Evolutionary conservation across 2,113 vertebrate genomes (phyloP).

Genomic region (Riparia riparia): DNA sequence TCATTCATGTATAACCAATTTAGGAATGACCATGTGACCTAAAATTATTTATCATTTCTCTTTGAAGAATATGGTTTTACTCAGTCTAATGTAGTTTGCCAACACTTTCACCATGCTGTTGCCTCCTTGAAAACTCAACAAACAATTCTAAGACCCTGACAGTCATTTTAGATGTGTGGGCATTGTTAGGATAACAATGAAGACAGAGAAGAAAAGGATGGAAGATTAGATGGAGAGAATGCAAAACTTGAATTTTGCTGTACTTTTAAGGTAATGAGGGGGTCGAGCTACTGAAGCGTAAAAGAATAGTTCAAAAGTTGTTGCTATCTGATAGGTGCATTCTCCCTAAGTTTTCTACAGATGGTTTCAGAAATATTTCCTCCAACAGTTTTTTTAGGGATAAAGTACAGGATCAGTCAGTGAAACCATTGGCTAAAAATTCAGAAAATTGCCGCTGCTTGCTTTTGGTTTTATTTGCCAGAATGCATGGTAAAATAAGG

Average conservation of each 20-base stretch:
- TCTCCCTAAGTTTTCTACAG: background rate
- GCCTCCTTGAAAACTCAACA: background rate
- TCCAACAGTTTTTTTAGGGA: background rate
- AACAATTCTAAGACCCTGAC: background rate
- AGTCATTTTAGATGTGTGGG: background rate
- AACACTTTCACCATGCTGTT: background rate
- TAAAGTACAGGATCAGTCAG: background rate
- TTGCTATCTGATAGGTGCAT: background rate
- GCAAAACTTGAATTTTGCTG: background rate
- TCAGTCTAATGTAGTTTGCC: background rate
- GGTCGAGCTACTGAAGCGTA: background rate
- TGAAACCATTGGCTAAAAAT: background rate
- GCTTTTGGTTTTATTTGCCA: background rate
- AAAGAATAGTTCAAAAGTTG: background rate
- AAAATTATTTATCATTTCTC: background rate
- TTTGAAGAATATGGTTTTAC: constrained; percentile 12
- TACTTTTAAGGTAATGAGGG: background rate
- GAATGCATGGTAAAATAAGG: background rate
- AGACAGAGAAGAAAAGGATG: background rate
- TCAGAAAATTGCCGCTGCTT: background rate
- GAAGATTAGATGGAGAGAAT: background rate
- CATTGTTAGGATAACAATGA: background rate
- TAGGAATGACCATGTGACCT: background rate
- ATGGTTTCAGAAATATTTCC: background rate
- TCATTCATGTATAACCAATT: background rate